Evolutionary conservation across 2,888 invertebrate species (phyloP), one percentile per base, ranked within the genome.

Genomic region (Calameuta pallipes): DNA sequence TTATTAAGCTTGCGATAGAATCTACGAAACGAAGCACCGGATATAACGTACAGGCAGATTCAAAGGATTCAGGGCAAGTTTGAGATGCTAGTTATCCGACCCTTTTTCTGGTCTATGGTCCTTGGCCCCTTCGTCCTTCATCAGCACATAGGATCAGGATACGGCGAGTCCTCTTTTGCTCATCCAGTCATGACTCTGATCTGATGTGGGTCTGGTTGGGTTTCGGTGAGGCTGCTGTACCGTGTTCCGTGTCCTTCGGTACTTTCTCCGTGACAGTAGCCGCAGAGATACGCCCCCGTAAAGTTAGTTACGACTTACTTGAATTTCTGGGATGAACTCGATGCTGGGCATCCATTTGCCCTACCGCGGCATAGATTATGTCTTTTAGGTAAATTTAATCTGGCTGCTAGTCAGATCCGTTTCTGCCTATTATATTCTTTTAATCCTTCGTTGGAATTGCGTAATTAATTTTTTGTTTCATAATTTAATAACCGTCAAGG

Each of bases 1-100:
- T 71, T 71, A 71, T 71, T 71, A 31, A 71, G 34, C 33, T 71
- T 3, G 6, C 71, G 71, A 71, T 71, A 33, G 71, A 34, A 71
- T 71, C 71, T 71, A 31, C 71, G 31, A 71, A 12, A 56, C 23
- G 56, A 15, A 56, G 23, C 6, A 23, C 23, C 56, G 23, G 56
- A 56, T 23, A 56, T 23, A 23, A 56, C 9, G 56, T 23, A 56
- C 56, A 56, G 56, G 56, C 23, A 56, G 23, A 23, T 56, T 9
- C 56, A 23, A 56, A 56, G 56, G 56, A 56, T 56, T 56, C 15
- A 56, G 23, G 23, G 9, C 9, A 23, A 56, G 56, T 23, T 9
- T 23, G 23, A 56, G 56, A 56, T 56, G 56, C 9, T 56, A 23
- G 56, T 56, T 56, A 56, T 56, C 56, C 56, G 56, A 56, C 56